Base-by-base conservation (phyloP, 2,888 invertebrate species). In the Choreutis nemorana region DNA sequence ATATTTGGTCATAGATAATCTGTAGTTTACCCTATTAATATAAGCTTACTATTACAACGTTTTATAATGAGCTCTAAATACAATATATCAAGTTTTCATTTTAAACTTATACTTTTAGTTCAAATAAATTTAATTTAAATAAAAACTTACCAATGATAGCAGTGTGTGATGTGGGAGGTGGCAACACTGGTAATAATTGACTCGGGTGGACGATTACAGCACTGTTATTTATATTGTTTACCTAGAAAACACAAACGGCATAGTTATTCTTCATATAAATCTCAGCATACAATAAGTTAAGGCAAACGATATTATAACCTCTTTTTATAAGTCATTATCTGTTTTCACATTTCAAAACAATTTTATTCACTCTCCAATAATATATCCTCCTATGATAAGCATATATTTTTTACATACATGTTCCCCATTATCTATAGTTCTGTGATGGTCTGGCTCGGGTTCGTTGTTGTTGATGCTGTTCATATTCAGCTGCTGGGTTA, bases 191-290 rank as follows among this genome's bases (percentile, higher is more conserved):
- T 42, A 91, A 75, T 50, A 92, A 68, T 56, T 92, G 90, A 37
- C 87, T 90, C 15, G 91, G 90, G 48, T 89, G 88, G 28, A 91
- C 91, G 55, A 91, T 91, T 31, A 91, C 90, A 32, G 89, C 90
- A 54, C 75, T 78, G 36, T 49, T 71, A 44, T 64, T 71, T 20
- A 67, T 53, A 37, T 64, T 73, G 39, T 70, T 75, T 33, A 72
- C 50, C 73, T 77, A 48, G 2, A 48, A 30, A 31, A 26, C 22
- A 7, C 8, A 7, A 24, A 32, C 12, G 22, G 26, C 13, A 18
- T n/a, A 7, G 4, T n/a, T 4, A 23, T n/a, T n/a, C 6, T n/a
- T n/a, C 4, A 7, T 23, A 23, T 7, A n/a, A 5, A 23, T 10
- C 6, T 23, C 9, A 7, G 10, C 9, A 23, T n/a, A 23, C 23